phyloP scores from a whole-genome alignment of 2,113 vertebrate genomes.

The Todiramphus chloris region DNA sequence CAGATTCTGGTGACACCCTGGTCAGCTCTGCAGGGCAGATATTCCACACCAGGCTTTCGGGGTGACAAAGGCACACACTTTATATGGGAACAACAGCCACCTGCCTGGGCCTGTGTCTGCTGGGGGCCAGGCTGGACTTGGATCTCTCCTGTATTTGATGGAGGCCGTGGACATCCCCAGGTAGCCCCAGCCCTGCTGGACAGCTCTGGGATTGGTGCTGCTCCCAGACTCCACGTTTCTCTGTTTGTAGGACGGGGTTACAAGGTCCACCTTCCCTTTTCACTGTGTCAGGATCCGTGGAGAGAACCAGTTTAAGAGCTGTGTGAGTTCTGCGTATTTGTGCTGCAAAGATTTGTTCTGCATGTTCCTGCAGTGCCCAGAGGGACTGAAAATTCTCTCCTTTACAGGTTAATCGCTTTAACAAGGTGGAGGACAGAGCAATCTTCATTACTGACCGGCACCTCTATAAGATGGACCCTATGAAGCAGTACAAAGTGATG shows the following conservation, averaged over 20 bases:
- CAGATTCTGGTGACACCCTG: background rate
- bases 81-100: background rate
- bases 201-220: background rate
- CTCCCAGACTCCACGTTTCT: fast-evolving
- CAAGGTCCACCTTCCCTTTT: background rate
- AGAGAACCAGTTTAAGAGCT: background rate
- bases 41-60: background rate
- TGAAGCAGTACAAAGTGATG: slow-evolving; percentile 96
- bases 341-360: background rate
- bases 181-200: background rate
- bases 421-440: slow-evolving; percentile 90
- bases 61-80: background rate
- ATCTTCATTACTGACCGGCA: slow-evolving; percentile 96
- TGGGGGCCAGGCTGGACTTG: background rate
- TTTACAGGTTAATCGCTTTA: slow-evolving; percentile 93
- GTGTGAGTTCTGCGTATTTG: background rate
- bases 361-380: fast-evolving
- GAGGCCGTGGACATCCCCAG: background rate
- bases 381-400: background rate
- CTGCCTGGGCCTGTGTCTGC: background rate
- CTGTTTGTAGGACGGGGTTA: background rate
- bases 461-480: slow-evolving; percentile 97
- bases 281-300: background rate
- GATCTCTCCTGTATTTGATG: background rate
- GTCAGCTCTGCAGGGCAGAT: background rate